Conservation (phyloP, 2,888 invertebrate species). For the Phrixothrix hirtus region DNA sequence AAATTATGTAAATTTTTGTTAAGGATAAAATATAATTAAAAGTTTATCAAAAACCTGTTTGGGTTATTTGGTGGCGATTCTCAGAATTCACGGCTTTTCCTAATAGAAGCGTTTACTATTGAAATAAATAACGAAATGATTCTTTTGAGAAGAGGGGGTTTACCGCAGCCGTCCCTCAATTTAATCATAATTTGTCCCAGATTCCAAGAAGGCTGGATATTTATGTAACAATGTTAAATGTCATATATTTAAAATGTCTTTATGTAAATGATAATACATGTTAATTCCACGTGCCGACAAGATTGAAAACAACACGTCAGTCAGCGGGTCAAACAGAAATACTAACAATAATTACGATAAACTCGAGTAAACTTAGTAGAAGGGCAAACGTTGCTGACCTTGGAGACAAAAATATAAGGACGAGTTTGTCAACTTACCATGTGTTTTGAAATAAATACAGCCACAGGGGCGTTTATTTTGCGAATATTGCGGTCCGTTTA, state of each 20-base stretch:
- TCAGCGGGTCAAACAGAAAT: constrained; percentile 31
- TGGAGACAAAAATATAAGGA: constrained; percentile 34
- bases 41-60: constrained; percentile 1
- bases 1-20: too few relatives aligned
- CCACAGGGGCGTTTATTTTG: constrained; percentile 24
- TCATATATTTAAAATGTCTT: constrained; percentile 15
- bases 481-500: constrained; percentile 9
- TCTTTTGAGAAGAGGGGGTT: not conserved
- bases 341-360: constrained; percentile 31
- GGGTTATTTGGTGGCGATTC: not conserved
- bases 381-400: constrained; percentile 33
- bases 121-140: not conserved
- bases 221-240: constrained; percentile 19
- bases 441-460: constrained; percentile 31
- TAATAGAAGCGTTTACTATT: not conserved
- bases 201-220: constrained; percentile 7
- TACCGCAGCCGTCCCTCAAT: not conserved
- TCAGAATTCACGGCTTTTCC: constrained; percentile 1
- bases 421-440: constrained; percentile 33
- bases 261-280: constrained; percentile 30
- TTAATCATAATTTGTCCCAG: not conserved
- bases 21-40: constrained; percentile 5
- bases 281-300: constrained; percentile 31
- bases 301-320: constrained; percentile 31
- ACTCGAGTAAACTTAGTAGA: constrained; percentile 30